Evolutionary conservation across 2,113 vertebrate genomes (phyloP), one percentile per base, ranked within the genome.

Genomic region (Sylvietta virens): DNA sequence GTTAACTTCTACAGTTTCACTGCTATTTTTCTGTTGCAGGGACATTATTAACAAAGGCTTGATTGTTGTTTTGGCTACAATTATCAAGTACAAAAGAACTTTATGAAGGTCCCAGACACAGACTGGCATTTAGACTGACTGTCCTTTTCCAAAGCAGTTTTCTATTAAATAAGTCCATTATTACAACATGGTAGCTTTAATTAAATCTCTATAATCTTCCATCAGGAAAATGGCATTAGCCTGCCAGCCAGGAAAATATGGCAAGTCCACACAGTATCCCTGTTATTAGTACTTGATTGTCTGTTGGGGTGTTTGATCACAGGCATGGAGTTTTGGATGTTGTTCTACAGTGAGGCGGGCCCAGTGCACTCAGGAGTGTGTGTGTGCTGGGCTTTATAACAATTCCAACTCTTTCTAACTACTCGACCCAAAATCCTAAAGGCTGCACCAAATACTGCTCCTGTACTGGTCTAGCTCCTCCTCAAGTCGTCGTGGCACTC

Each of bases 151-250:
- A 96, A 97, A 95, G 81, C 67, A 81, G 66, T 91, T 81, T 92
- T 89, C 44, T 92, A 27, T 91, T 93, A 95, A 95, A 94, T 48
- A 58, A 96, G 19, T 47, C 62, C 84, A 80, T 95, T 95, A 95
- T 94, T 93, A 80, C 79, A 94, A 85, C 39, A n/a, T 53, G 39
- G 79, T 67, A 84, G 69, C 20, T 96, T 96, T 97, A 93, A 95
- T 97, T 97, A 97, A 93, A 91, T 80, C 83, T 84, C 61, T 61
- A 4, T 94, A 95, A 96, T 86, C 94, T 96, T 67, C 51, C n/a
- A 70, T 90, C 58, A 94, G 88, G 66, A 93, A 95, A 96, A 91
- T 70, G 47, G 30, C 50, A 77, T 91, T 93, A 88, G 57, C 40
- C 31, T 95, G 31, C 50, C 30, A 87, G 54, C 64, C 86, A 95